Evolutionary conservation across 1,140 invertebrate genomes (phyloP).

Genomic region (Cherax destructor): DNA sequence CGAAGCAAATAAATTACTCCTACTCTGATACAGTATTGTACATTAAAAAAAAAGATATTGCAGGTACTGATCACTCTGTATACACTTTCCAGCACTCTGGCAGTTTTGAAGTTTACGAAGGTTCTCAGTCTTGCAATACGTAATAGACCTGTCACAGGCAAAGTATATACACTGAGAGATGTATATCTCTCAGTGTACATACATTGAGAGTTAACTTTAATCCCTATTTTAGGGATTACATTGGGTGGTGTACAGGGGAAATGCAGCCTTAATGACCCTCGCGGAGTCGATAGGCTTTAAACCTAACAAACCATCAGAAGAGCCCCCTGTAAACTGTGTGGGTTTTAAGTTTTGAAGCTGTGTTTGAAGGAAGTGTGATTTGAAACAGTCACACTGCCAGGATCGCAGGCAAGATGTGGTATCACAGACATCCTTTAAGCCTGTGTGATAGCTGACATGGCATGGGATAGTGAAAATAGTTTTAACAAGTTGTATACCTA

Average conservation of each 20-base stretch:
- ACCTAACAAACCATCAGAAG: background rate
- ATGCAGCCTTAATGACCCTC: no score
- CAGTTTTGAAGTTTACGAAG: background rate
- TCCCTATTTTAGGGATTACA: no score
- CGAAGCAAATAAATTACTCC: constrained; percentile 31
- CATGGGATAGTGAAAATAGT: background rate
- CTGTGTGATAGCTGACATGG: background rate
- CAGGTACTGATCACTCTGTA: background rate
- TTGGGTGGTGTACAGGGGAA: no score
- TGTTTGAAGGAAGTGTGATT: no score
- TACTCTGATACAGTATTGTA: background rate
- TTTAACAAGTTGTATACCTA: background rate
- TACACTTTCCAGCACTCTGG: background rate
- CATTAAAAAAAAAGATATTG: constrained; percentile 1
- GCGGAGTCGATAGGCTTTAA: no score
- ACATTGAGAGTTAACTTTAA: no score
- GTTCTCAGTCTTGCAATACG: background rate
- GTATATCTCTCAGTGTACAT: background rate
- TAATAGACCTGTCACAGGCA: no score
- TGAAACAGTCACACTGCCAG: no score
- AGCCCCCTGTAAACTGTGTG: background rate
- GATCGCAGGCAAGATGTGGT: no score
- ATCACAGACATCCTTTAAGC: background rate
- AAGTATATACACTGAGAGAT: background rate
- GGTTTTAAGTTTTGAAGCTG: no score